Conservation (phyloP, 92 coral and sea anemone species). For the Heliopora coerulea region DNA sequence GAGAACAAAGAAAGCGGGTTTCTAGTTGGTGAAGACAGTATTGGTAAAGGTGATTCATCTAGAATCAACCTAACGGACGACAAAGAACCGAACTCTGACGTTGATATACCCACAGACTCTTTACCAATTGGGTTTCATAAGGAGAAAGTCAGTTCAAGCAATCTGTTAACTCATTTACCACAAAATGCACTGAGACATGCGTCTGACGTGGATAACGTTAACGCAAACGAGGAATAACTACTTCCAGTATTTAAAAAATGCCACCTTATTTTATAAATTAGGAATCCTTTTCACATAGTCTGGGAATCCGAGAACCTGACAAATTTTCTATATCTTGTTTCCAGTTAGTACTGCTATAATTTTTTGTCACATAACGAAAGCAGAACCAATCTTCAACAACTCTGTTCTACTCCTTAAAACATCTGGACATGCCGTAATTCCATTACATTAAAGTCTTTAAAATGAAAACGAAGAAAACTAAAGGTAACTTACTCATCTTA, state of each 20-base stretch:
- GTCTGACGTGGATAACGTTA: neutral
- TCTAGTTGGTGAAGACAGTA: neutral
- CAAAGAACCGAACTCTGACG: neutral
- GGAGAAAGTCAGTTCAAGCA: neutral
- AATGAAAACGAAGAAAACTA: no score
- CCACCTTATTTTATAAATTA: no score
- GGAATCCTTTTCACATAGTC: no score
- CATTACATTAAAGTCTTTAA: no score
- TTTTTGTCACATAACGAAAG: no score
- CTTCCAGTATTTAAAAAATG: neutral
- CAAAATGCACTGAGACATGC: conserved; percentile 27
- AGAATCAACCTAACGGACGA: neutral
- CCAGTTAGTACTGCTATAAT: no score
- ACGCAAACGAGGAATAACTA: neutral
- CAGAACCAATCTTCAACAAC: no score
- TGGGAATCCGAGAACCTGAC: no score
- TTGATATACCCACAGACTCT: neutral
- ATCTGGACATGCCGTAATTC: no score
- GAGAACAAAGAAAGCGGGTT: neutral
- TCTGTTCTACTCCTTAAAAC: no score
- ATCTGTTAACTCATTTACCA: conserved; percentile 19
- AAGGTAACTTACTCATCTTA: no score
- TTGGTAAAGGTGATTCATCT: neutral
- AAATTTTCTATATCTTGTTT: no score
- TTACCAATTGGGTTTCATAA: neutral